Conservation (phyloP, 2,888 invertebrate genomes). For the Aphidius colemani region DNA sequence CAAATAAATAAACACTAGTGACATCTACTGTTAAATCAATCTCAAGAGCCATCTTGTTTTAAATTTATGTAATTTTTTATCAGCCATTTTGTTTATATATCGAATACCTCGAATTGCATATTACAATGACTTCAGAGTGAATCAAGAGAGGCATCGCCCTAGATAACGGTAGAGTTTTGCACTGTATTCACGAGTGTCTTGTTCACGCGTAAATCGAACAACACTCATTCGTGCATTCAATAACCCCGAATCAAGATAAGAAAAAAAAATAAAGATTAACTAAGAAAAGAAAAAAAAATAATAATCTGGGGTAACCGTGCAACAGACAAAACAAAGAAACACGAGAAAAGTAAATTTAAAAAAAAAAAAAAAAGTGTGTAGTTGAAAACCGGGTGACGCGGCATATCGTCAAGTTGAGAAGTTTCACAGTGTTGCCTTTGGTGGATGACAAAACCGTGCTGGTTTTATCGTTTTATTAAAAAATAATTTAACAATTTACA, state of each 20-base stretch:
- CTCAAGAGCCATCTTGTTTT: too few relatives aligned
- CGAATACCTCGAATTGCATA: neutral
- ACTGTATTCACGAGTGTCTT: slow-evolving; percentile 42
- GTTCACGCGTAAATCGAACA: slow-evolving; percentile 33
- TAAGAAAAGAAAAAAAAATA: neutral
- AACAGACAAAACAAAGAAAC: too few relatives aligned
- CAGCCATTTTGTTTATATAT: too few relatives aligned
- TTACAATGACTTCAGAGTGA: slow-evolving; percentile 32
- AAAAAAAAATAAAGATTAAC: slow-evolving; percentile 15
- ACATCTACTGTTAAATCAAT: too few relatives aligned
- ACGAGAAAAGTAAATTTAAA: too few relatives aligned
- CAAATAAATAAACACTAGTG: too few relatives aligned
- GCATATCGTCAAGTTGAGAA: too few relatives aligned
- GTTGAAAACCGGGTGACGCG: slow-evolving; percentile 5
- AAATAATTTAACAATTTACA: too few relatives aligned
- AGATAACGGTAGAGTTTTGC: slow-evolving; percentile 57
- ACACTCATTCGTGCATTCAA: slow-evolving; percentile 24
- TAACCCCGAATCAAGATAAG: slow-evolving; percentile 7
- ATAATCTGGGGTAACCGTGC: neutral
- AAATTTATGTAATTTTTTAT: too few relatives aligned
- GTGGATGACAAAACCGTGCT: too few relatives aligned
- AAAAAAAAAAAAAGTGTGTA: slow-evolving; percentile 7
- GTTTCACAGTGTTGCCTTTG: too few relatives aligned
- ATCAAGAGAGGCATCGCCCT: slow-evolving; percentile 54
- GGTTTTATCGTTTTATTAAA: too few relatives aligned